phyloP scores from a whole-genome alignment of 1,140 invertebrate genomes.

The Panagrolaimus sp. region DNA sequence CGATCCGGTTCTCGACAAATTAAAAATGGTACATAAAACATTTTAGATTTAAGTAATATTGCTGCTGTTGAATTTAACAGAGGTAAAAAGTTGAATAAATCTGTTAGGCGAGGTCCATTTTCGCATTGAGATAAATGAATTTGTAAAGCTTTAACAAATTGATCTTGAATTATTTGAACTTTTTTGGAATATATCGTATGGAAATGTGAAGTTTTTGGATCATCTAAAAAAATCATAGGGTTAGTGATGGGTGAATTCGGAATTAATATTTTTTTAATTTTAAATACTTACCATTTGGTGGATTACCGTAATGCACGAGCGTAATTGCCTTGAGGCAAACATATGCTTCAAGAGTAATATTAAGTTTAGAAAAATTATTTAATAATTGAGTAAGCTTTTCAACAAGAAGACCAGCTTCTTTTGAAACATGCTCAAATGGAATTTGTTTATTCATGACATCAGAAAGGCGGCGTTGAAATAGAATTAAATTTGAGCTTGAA shows the following conservation, averaged over 20 bases:
- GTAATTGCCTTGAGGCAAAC: conserved; percentile 61
- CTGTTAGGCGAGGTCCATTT: conserved; percentile 49
- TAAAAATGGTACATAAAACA: conserved; percentile 97
- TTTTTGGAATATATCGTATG: conserved; percentile 30
- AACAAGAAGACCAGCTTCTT: conserved; percentile 60
- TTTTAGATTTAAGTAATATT: conserved; percentile 86
- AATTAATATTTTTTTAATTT: conserved; percentile 6
- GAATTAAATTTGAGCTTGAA: conserved; percentile 39
- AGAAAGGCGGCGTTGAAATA: conserved; percentile 54
- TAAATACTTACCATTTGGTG: conserved; percentile 30
- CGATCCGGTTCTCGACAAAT: conserved; percentile 62
- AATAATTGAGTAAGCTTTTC: conserved; percentile 59
- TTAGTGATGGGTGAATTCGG: not conserved
- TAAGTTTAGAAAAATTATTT: conserved; percentile 50
- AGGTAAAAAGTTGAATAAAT: conserved; percentile 57
- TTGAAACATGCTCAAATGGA: conserved; percentile 56
- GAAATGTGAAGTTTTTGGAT: not conserved
- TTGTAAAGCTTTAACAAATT: conserved; percentile 58
- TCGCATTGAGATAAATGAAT: conserved; percentile 54
- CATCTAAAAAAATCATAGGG: not conserved
- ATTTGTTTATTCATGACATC: conserved; percentile 54
- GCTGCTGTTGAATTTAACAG: conserved; percentile 75
- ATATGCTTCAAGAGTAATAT: conserved; percentile 59
- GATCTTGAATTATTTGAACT: conserved; percentile 55
- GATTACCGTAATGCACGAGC: conserved; percentile 50